These are phyloP conservation scores for Melinopterus prodromus DNA, from an alignment of 2,888 invertebrate genomes.

Conservation along the genomic window DNA sequence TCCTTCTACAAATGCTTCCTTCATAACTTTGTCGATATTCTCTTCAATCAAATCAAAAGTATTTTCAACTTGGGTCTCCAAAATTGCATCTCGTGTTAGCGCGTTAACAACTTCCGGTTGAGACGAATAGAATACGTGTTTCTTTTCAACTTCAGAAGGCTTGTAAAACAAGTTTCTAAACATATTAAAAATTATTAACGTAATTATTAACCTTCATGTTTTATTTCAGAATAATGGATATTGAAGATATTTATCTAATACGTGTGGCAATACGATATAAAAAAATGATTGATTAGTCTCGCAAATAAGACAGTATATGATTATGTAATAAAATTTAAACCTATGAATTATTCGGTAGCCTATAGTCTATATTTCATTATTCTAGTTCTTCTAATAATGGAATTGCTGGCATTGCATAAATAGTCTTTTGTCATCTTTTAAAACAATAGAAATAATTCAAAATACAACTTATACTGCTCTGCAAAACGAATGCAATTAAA, in stretches of 20 bases:
- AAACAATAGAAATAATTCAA: too few relatives aligned
- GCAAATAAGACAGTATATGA: background rate
- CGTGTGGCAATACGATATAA: background rate
- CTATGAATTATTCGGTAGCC: too few relatives aligned
- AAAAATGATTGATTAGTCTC: background rate
- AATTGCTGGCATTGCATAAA: too few relatives aligned
- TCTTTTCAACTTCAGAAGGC: background rate
- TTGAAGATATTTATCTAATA: background rate
- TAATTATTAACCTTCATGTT: background rate
- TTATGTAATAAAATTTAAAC: too few relatives aligned
- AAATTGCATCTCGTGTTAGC: background rate
- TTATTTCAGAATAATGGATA: background rate
- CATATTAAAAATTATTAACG: background rate
- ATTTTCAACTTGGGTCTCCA: slow-evolving; percentile 8
- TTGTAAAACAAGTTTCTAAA: background rate
- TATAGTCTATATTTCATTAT: too few relatives aligned
- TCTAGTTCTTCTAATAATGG: too few relatives aligned
- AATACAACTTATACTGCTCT: too few relatives aligned
- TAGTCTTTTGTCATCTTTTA: too few relatives aligned
- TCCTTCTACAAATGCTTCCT: background rate
- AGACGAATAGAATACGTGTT: background rate
- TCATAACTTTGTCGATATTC: slow-evolving; percentile 7
- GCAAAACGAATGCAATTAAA: too few relatives aligned
- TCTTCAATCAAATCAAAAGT: slow-evolving; percentile 20
- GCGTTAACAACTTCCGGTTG: slow-evolving; percentile 13